These are phyloP conservation scores for Drosophila melanosoma DNA, from an alignment of 2,888 invertebrate species.

Conservation along the genomic window DNA sequence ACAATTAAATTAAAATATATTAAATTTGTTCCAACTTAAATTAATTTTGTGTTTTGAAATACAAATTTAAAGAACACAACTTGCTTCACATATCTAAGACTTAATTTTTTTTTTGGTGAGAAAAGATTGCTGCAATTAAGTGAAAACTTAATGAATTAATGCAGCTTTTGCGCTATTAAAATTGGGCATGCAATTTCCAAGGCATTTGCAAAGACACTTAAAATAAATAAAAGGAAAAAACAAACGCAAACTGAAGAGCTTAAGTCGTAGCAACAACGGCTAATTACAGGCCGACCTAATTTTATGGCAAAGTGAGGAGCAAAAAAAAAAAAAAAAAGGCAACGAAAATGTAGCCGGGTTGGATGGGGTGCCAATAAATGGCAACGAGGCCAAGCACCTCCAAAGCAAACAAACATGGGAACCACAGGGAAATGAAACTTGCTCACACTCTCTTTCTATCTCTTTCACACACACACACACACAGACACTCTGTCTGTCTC, in stretches of 20 bases:
- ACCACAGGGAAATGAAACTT: slow-evolving; percentile 68
- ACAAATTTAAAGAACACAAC: not conserved
- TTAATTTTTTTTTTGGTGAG: not conserved
- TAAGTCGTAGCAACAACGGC: slow-evolving; percentile 68
- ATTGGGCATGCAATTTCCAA: slow-evolving; percentile 15
- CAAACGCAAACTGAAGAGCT: slow-evolving; percentile 47
- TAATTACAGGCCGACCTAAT: slow-evolving; percentile 75
- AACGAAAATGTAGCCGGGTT: slow-evolving; percentile 46
- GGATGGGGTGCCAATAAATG: slow-evolving; percentile 67
- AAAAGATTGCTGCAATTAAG: not conserved
- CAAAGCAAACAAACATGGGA: slow-evolving; percentile 62
- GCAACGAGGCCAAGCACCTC: slow-evolving; percentile 77
- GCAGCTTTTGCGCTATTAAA: slow-evolving; percentile 2
- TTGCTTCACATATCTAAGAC: not conserved
- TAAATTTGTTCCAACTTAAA: not conserved
- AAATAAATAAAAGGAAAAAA: slow-evolving; percentile 38
- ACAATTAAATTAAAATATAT: not conserved
- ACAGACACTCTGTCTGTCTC: not conserved
- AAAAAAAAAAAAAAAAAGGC: slow-evolving; percentile 43
- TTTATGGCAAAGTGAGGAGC: slow-evolving; percentile 64
- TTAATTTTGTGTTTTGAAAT: not conserved
- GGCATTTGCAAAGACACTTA: slow-evolving; percentile 48
- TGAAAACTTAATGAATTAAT: slow-evolving; percentile 3
- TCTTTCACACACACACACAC: not conserved
- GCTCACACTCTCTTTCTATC: slow-evolving; percentile 6